Evolutionary conservation across 2,113 vertebrate species (phyloP).

Genomic region (Labeo rohita): DNA sequence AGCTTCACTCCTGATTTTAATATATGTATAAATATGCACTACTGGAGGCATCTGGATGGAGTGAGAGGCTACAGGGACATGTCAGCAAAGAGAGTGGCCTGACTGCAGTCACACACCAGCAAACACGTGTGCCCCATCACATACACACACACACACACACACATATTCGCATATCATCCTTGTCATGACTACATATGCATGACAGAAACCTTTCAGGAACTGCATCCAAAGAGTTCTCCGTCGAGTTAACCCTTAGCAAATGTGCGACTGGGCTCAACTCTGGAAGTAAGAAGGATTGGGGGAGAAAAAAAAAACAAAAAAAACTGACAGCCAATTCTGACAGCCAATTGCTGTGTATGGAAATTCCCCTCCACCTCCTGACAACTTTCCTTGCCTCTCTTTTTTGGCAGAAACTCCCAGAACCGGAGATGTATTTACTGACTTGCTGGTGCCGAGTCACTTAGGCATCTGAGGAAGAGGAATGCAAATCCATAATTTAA

Average conservation of each 20-base stretch:
- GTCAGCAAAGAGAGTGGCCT: slow-evolving; percentile 52
- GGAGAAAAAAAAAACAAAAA: not conserved
- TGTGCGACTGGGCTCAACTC: slow-evolving; percentile 44
- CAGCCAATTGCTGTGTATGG: slow-evolving; percentile 52
- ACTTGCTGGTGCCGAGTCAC: not conserved
- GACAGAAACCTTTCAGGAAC: slow-evolving; percentile 46
- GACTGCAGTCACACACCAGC: slow-evolving; percentile 56
- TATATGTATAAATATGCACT: slow-evolving; percentile 62
- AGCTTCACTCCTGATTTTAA: slow-evolving; percentile 55
- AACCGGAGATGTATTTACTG: slow-evolving; percentile 42
- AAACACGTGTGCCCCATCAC: slow-evolving; percentile 28
- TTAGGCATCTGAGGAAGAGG: slow-evolving; percentile 33
- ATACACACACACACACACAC: not conserved
- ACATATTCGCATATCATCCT: slow-evolving; percentile 42
- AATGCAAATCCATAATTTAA: slow-evolving; percentile 56
- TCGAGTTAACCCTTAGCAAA: slow-evolving; percentile 52
- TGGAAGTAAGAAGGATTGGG: slow-evolving; percentile 27
- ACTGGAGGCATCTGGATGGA: slow-evolving; percentile 49
- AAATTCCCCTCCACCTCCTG: slow-evolving; percentile 52
- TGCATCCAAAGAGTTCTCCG: slow-evolving; percentile 29
- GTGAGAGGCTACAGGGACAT: slow-evolving; percentile 57
- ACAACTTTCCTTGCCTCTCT: slow-evolving; percentile 48
- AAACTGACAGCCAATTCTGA: slow-evolving; percentile 47
- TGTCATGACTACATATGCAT: slow-evolving; percentile 47
- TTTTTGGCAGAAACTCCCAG: slow-evolving; percentile 38